Evolutionary conservation across 2,113 vertebrate genomes (phyloP), one percentile per base, ranked within the genome.

Genomic region (Eonycteris spelaea): DNA sequence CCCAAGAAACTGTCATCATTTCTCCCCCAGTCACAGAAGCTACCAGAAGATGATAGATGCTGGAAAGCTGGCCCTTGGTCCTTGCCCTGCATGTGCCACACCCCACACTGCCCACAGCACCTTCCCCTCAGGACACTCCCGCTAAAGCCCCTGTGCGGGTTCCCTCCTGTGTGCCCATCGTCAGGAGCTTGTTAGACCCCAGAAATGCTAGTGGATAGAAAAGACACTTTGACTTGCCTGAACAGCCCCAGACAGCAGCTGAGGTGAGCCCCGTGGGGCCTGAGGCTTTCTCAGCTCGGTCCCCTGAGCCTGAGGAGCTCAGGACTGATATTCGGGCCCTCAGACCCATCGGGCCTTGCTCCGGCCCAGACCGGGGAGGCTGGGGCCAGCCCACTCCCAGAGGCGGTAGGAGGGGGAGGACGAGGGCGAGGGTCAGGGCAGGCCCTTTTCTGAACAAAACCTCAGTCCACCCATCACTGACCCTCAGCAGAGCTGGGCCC

Each of bases 381-480:
- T n/a, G 22, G 45, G 45, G 10, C 45, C 45, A 45, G 45, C 53
- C 28, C 45, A 7, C 33, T 71, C 22, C 6, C 8, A 8, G 74
- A 45, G 12, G 45, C 68, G 68, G 57, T 4, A 12, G 86, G 18
- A 33, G 18, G 5, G 1, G 5, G n/a, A 21, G 24, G 12, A 7
- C 6, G 11, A 30, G 24, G 13, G 2, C 1, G 0, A 75, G 57
- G 28, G n/a, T 1, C 1, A 3, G 40, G 43, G 48, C 9, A 2
- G 40, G 43, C 40, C 9, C 40, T 59, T 35, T 84, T 57, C 61
- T 40, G 18, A 35, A 33, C 2, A 7, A 77, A 57, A 61, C 18
- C 18, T 68, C 35, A 14, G 16, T 26, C 19, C 0, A 26, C 57
- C 22, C 57, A 4, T 9, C 57, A 5, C 11, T 3, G 70, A n/a